These are phyloP conservation scores for Drosophila serrata DNA, from an alignment of 1,140 invertebrate species.

Conservation along the genomic window DNA sequence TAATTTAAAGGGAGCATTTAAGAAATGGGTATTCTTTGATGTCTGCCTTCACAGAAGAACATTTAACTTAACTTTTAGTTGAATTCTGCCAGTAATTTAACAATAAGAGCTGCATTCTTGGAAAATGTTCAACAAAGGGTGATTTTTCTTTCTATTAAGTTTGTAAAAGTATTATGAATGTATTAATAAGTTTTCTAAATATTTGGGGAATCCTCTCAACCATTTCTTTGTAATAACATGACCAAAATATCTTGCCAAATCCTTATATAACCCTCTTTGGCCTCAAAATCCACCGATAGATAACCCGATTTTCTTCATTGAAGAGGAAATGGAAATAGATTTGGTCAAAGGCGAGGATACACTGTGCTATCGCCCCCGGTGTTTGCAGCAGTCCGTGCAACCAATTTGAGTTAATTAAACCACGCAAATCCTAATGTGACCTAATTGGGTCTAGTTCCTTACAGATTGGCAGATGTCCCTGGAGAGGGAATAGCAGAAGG, in stretches of 20 bases:
- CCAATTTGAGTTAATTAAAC: slow-evolving; percentile 79
- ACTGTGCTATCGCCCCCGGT: slow-evolving; percentile 2
- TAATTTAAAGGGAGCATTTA: slow-evolving; percentile 21
- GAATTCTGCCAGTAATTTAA: neutral
- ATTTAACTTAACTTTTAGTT: neutral
- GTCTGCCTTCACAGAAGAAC: slow-evolving; percentile 1
- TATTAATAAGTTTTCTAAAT: neutral
- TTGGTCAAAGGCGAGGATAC: slow-evolving; percentile 18
- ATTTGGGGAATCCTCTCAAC: too few relatives aligned
- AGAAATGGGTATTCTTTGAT: slow-evolving; percentile 18
- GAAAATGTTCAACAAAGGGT: neutral
- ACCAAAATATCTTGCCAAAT: neutral
- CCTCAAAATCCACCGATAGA: neutral
- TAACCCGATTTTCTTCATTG: slow-evolving; percentile 22
- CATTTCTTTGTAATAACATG: neutral
- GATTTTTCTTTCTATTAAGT: too few relatives aligned
- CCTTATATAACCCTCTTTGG: slow-evolving; percentile 2
- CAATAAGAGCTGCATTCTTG: neutral
- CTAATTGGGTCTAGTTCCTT: slow-evolving; percentile 67
- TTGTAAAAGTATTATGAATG: too few relatives aligned
- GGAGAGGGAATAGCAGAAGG: slow-evolving; percentile 16
- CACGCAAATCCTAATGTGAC: slow-evolving; percentile 77
- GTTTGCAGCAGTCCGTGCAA: slow-evolving; percentile 57
- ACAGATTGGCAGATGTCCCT: slow-evolving; percentile 53
- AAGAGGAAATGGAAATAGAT: slow-evolving; percentile 37